Evolutionary conservation across 2,113 vertebrate species (phyloP), one percentile per base, ranked within the genome.

Genomic region (Eudyptes chrysolophus): DNA sequence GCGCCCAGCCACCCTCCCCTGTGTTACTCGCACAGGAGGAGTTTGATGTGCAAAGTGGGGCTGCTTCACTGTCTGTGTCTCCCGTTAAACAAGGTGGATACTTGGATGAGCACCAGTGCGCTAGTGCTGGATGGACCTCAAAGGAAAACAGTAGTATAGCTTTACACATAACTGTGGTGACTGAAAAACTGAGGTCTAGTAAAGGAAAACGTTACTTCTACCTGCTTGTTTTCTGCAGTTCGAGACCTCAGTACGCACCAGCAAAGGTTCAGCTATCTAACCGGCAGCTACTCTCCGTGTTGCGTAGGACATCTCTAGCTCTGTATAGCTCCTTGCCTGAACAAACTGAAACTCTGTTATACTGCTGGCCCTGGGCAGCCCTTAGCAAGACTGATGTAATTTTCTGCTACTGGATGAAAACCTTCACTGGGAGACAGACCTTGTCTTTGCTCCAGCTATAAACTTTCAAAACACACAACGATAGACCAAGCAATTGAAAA

Each of bases 401-500:
- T 97, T 96, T 96, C 94, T 95, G 77, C 83, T 68, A 68, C 88
- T 54, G 55, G 38, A 71, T 64, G 87, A 84, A 95, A 96, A 87
- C 70, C 72, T 85, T 91, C 89, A 62, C 96, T 95, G 94, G 75
- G 95, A 96, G 69, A 88, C 76, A 90, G 84, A 87, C 51, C 70
- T 94, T 90, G 86, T 95, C 92, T 94, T 96, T 94, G 94, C 96
- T 97, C 84, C 79, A 83, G 87, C 95, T 97, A 40, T 69, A 78
- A 74, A 86, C 84, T 96, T 92, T 95, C 25, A 19, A 92, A 95
- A 93, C 80, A 92, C 92, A 60, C 69, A 55, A 90, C 3, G 19
- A 90, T 65, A 97, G 97, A 97, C 96, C 97, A 98, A 98, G 96
- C 95, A 97, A 97, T 77, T 96, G 89, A 92, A 94, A 88, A 94